Evolutionary conservation across 2,888 invertebrate species (phyloP).

Genomic region (Pseudococcus viburni): DNA sequence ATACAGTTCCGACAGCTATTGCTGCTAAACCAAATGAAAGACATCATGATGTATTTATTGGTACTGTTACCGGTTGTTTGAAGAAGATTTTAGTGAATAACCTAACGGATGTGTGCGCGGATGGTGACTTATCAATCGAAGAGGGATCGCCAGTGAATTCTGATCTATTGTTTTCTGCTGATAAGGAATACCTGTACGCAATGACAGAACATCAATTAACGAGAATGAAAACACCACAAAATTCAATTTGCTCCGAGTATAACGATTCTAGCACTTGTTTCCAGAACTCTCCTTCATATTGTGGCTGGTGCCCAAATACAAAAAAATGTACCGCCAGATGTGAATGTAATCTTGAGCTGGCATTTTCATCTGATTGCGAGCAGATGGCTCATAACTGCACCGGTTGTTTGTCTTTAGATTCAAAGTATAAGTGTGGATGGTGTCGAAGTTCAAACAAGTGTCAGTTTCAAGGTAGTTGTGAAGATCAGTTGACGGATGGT

Average conservation of each 20-base stretch:
- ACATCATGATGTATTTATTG: background rate
- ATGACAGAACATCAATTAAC: slow-evolving; percentile 89
- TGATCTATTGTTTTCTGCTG: too few relatives aligned
- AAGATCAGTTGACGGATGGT: too few relatives aligned
- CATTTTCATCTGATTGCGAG: too few relatives aligned
- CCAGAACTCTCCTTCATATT: too few relatives aligned
- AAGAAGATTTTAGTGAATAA: too few relatives aligned
- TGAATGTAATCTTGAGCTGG: too few relatives aligned
- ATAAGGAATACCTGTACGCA: too few relatives aligned
- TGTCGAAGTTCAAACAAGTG: slow-evolving; percentile 93
- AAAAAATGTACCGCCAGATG: slow-evolving; percentile 90
- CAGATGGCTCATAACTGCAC: slow-evolving; percentile 99
- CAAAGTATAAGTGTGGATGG: slow-evolving; percentile 97
- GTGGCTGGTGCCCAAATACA: slow-evolving; percentile 70
- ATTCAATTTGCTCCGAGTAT: background rate
- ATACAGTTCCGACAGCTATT: background rate
- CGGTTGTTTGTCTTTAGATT: slow-evolving; percentile 83
- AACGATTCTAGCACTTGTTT: too few relatives aligned
- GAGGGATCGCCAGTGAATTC: too few relatives aligned
- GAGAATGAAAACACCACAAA: slow-evolving; percentile 85
- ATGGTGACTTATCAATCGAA: too few relatives aligned
- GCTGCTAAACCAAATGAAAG: background rate
- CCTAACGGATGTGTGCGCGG: too few relatives aligned
- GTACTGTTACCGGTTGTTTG: background rate
- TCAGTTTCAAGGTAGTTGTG: slow-evolving; percentile 90